Conservation (phyloP, 2,888 invertebrate genomes). For the Panzeria rudis region DNA sequence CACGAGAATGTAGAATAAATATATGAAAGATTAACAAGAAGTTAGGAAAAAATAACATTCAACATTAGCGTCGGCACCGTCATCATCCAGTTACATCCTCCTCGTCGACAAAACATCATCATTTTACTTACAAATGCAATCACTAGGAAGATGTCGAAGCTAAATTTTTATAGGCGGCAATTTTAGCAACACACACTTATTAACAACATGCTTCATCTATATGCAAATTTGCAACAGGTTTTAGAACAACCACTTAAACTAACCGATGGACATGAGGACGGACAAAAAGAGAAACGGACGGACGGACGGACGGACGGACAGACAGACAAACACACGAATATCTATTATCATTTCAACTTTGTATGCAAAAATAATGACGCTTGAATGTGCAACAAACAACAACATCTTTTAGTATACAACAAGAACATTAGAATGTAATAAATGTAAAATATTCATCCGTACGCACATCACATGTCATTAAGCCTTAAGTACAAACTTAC, state of each 20-base stretch:
- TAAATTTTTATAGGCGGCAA: slow-evolving; percentile 65
- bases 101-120: slow-evolving; percentile 51
- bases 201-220: slow-evolving; percentile 66
- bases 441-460: slow-evolving; percentile 46
- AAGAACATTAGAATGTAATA: slow-evolving; percentile 13
- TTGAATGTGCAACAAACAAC: slow-evolving; percentile 27
- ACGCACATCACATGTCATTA: slow-evolving; percentile 67
- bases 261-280: not conserved
- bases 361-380: slow-evolving; percentile 46
- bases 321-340: not conserved
- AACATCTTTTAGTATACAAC: no score
- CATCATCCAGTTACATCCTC: slow-evolving; percentile 43
- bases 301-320: not conserved
- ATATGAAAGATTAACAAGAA: slow-evolving; percentile 56
- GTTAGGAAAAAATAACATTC: slow-evolving; percentile 39
- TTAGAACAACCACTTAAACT: slow-evolving; percentile 48
- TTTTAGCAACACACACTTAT: slow-evolving; percentile 43
- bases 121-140: slow-evolving; percentile 51
- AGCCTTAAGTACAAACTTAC: slow-evolving; percentile 64
- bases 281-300: not conserved
- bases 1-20: not conserved
- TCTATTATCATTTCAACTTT: slow-evolving; percentile 52
- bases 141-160: slow-evolving; percentile 44
- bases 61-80: slow-evolving; percentile 29
- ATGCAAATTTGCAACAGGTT: slow-evolving; percentile 71